Percentiles rank a stretch among this genome's conserved stretches.
Conservation (phyloP, 2,888 invertebrate species). For the Drosophila vallismaia region DNA sequence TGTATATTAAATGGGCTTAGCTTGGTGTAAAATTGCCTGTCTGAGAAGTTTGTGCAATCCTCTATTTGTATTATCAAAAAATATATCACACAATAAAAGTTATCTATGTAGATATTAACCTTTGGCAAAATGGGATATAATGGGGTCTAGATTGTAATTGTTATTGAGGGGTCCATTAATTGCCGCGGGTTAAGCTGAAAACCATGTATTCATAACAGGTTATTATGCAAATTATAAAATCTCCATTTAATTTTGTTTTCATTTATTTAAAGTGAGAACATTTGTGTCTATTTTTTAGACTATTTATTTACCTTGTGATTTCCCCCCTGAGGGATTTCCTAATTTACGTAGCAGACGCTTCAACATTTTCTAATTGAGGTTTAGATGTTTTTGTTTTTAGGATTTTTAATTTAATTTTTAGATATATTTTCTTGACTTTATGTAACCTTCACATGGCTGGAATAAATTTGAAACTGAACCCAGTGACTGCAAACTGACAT, state of each 20-base stretch:
- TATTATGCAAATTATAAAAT: not conserved
- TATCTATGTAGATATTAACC: not conserved
- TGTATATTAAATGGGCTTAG: not conserved
- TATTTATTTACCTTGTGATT: constrained; percentile 21
- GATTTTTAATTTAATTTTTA: not conserved
- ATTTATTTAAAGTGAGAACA: not conserved
- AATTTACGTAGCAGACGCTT: constrained; percentile 48
- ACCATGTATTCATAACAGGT: not conserved
- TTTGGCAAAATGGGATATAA: not conserved
- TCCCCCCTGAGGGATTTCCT: constrained; percentile 12
- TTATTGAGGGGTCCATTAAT: not conserved
- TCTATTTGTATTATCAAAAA: not conserved
- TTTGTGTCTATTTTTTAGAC: not conserved
- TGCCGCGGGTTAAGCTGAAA: not conserved
- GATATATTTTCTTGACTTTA: not conserved
- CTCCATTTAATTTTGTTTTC: no score
- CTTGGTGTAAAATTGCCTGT: not conserved
- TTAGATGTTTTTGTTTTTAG: not conserved
- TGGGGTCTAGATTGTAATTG: not conserved
- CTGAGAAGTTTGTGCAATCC: not conserved
- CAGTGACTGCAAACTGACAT: not conserved
- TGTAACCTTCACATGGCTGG: constrained; percentile 51
- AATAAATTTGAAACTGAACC: constrained; percentile 37
- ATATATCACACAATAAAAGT: not conserved
- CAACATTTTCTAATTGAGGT: constrained; percentile 41